Evolutionary conservation across 2,113 vertebrate species (phyloP).

Genomic region (Bagarius yarrelli): DNA sequence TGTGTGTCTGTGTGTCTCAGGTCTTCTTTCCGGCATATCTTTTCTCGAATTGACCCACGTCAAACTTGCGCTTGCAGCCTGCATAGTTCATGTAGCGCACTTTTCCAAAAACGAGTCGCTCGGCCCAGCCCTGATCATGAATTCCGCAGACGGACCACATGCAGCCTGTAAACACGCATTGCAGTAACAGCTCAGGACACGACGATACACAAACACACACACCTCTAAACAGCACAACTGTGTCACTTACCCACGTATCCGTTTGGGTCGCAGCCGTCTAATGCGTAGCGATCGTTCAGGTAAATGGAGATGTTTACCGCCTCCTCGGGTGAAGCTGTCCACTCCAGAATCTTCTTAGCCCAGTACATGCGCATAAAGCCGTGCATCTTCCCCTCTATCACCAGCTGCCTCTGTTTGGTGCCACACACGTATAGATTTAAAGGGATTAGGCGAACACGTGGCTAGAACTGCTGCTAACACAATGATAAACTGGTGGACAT

Average conservation of each 20-base stretch:
- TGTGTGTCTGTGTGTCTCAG: conserved; percentile 21
- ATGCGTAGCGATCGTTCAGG: conserved; percentile 78
- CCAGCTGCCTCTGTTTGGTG: conserved; percentile 73
- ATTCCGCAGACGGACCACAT: conserved; percentile 90
- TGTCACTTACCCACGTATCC: conserved; percentile 76
- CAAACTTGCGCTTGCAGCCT: conserved; percentile 86
- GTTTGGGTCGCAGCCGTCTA: conserved; percentile 81
- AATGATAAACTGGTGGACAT: background rate
- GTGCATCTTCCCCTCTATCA: conserved; percentile 84
- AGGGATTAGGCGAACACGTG: background rate
- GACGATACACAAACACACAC: background rate
- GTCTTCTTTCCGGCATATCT: conserved; percentile 64
- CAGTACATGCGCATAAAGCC: conserved; percentile 90
- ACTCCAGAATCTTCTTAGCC: conserved; percentile 93
- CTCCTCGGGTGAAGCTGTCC: conserved; percentile 81
- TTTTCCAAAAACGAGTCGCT: conserved; percentile 81
- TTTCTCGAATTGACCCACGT: conserved; percentile 75
- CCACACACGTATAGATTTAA: background rate
- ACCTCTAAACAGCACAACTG: too few species aligned
- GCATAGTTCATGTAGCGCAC: conserved; percentile 91
- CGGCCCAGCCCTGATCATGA: conserved; percentile 85
- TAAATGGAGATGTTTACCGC: conserved; percentile 80
- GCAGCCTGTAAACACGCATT: conserved; percentile 69
- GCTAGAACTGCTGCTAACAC: background rate
- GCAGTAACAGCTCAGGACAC: background rate